A percentile compares a stretch with the other conserved stretches of the same genome.
These are phyloP conservation scores for Gobio gobio DNA, from an alignment of 2,113 vertebrate species.

Conservation along the genomic window DNA sequence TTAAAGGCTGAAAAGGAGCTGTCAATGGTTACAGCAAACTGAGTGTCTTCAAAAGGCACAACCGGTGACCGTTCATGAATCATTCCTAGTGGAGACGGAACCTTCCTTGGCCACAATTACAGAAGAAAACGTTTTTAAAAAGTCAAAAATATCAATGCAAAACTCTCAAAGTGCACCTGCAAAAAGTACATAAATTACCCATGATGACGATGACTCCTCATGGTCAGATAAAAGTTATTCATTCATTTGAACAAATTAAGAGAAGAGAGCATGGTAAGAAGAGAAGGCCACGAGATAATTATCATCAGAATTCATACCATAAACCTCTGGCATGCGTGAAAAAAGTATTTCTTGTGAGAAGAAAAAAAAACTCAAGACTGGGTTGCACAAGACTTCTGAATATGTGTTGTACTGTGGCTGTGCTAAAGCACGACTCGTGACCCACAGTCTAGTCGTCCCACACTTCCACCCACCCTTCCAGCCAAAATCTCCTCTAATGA, in stretches of 20 bases:
- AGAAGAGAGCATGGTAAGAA: not conserved
- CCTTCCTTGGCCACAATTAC: not conserved
- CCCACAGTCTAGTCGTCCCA: slow-evolving; percentile 23
- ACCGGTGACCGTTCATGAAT: too few species aligned
- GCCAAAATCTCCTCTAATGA: slow-evolving; percentile 35
- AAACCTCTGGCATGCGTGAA: not conserved
- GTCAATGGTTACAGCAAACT: too few species aligned
- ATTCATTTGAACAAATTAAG: slow-evolving; percentile 5
- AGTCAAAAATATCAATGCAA: not conserved
- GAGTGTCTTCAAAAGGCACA: too few species aligned
- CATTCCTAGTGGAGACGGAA: too few species aligned
- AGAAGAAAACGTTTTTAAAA: not conserved
- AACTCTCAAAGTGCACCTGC: not conserved
- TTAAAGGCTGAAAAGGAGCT: too few species aligned
- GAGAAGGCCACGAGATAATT: not conserved
- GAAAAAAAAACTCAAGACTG: not conserved
- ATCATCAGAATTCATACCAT: slow-evolving; percentile 2
- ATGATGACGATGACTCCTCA: not conserved
- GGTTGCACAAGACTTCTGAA: slow-evolving; percentile 1
- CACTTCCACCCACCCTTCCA: slow-evolving; percentile 32
- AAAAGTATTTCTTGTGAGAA: not conserved
- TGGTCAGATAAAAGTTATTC: slow-evolving; percentile 1
- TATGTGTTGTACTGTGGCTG: slow-evolving; percentile 16
- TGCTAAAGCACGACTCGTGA: slow-evolving; percentile 17
- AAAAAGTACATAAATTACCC: slow-evolving; percentile 2